These are phyloP conservation scores for Neria commutata DNA, from an alignment of 2,888 invertebrate species.

Conservation along the genomic window DNA sequence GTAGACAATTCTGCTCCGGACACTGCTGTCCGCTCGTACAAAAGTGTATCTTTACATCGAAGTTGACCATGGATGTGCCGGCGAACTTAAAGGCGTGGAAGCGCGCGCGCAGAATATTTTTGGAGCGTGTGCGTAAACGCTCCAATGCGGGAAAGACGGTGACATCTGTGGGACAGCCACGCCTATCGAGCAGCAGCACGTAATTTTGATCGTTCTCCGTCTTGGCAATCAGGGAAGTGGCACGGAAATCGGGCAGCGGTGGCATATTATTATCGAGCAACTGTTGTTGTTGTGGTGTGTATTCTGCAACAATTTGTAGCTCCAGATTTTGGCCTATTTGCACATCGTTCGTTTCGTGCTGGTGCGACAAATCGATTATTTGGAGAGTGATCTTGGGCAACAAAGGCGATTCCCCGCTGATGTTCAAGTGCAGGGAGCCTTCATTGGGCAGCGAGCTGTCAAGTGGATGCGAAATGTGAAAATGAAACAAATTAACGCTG, in stretches of 20 bases:
- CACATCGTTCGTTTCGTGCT: constrained; percentile 68
- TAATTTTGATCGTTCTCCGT: constrained; percentile 77
- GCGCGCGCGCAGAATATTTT: constrained; percentile 65
- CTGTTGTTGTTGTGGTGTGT: constrained; percentile 40
- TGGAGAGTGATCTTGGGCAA: constrained; percentile 63
- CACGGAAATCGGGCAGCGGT: constrained; percentile 72
- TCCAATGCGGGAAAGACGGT: constrained; percentile 64
- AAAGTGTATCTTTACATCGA: constrained; percentile 82
- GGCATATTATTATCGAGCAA: constrained; percentile 54
- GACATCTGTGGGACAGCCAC: constrained; percentile 80
- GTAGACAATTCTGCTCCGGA: constrained; percentile 66
- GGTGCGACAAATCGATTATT: constrained; percentile 67
- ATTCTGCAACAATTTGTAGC: constrained; percentile 67
- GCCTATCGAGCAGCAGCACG: constrained; percentile 72
- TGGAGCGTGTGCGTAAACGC: constrained; percentile 53
- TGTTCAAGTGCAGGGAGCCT: constrained; percentile 60
- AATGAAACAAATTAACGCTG: not conserved
- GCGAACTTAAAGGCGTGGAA: constrained; percentile 90
- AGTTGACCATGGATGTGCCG: constrained; percentile 80
- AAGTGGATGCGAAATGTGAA: constrained; percentile 14
- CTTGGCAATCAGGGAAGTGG: constrained; percentile 80
- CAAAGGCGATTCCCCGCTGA: constrained; percentile 28
- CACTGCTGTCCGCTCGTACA: constrained; percentile 71
- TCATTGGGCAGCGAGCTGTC: constrained; percentile 60
- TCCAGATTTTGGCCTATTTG: constrained; percentile 72